phyloP scores from a whole-genome alignment of 2,888 invertebrate genomes.

The Hyppa rectilinea region DNA sequence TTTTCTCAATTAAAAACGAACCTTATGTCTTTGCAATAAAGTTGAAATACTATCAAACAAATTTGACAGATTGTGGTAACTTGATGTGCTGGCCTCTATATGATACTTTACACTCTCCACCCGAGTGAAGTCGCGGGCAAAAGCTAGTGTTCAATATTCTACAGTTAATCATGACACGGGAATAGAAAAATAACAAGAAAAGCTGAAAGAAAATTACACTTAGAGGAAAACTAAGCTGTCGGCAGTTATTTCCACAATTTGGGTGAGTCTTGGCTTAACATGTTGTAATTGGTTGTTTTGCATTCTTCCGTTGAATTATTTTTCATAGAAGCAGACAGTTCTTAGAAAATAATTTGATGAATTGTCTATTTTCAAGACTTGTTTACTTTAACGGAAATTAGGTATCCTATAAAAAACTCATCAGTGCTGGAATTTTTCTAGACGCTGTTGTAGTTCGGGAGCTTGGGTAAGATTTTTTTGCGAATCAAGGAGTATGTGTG shows the following conservation, averaged over 20 bases:
- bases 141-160: not conserved
- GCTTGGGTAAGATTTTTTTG: not conserved
- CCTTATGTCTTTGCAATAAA: too few species aligned
- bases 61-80: too few species aligned
- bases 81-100: too few species aligned
- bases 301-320: slow-evolving; percentile 6
- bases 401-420: not conserved
- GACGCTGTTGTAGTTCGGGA: not conserved
- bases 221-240: not conserved
- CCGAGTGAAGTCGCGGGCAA: not conserved
- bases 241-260: slow-evolving; percentile 3
- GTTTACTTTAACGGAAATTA: slow-evolving; percentile 4
- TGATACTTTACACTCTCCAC: too few species aligned
- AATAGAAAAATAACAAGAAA: not conserved
- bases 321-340: slow-evolving; percentile 8
- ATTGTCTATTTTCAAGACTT: not conserved
- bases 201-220: slow-evolving; percentile 6
- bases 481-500: not conserved
- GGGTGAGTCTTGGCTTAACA: not conserved
- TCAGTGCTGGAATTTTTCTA: slow-evolving; percentile 5
- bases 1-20: too few species aligned
- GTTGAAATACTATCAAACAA: too few species aligned
- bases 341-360: not conserved
- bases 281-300: slow-evolving; percentile 18
- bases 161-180: not conserved